Conservation (phyloP, 1,140 invertebrate species). For the Drosophila tsacasi region DNA sequence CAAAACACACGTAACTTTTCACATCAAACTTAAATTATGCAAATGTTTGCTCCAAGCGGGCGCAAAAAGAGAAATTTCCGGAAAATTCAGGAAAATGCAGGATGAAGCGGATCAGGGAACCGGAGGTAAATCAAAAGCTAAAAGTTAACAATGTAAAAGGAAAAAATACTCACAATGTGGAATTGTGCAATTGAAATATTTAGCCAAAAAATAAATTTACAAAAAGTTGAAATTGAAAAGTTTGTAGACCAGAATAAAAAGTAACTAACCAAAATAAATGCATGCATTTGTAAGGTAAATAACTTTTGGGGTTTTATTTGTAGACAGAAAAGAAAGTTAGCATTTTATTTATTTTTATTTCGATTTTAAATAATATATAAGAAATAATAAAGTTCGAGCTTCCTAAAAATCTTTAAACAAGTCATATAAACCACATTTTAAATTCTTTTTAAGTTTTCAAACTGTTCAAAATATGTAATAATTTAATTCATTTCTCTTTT, state of each 20-base stretch:
- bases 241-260: constrained; percentile 14
- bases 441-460: neutral
- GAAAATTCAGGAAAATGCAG: constrained; percentile 3
- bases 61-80: constrained; percentile 5
- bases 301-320: neutral
- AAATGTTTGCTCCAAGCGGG: constrained; percentile 43
- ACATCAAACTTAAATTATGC: constrained; percentile 54
- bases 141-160: constrained; percentile 25
- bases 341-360: neutral
- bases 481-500: neutral
- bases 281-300: constrained; percentile 7
- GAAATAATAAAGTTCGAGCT: neutral
- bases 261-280: constrained; percentile 2
- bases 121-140: constrained; percentile 17
- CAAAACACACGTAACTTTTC: constrained; percentile 41
- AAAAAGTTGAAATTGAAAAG: constrained; percentile 40
- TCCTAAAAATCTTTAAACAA: neutral
- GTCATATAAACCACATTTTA: neutral
- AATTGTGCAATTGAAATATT: constrained; percentile 21
- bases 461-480: too few relatives aligned
- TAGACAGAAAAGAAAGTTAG: too few relatives aligned
- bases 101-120: constrained; percentile 6
- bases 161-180: constrained; percentile 23
- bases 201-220: constrained; percentile 13
- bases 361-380: too few relatives aligned